A percentile compares a stretch with the other conserved stretches of the same genome.
phyloP scores from a whole-genome alignment of 2,797 vertebrate genomes.

The Hypotaenidia okinawae region DNA sequence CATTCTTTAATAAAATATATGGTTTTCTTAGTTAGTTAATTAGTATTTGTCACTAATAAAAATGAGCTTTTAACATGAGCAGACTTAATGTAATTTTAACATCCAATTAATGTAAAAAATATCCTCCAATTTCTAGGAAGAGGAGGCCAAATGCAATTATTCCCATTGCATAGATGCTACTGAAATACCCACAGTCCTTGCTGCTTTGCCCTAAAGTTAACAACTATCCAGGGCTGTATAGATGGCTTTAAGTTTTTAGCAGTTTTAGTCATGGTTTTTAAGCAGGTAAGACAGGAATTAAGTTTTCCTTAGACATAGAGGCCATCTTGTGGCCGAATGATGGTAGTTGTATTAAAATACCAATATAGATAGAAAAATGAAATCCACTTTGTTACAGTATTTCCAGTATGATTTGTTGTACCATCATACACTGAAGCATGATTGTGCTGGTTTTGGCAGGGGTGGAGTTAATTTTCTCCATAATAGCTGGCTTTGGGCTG shows the following conservation, averaged over 20 bases:
- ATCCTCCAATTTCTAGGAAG: not conserved
- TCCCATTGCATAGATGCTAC: not conserved
- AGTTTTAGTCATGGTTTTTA: not conserved
- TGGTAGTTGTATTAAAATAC: not conserved
- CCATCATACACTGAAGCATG: not conserved
- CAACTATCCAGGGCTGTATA: not conserved
- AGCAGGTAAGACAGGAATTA: not conserved
- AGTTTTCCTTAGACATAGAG: not conserved
- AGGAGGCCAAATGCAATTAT: not conserved
- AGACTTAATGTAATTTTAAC: not conserved
- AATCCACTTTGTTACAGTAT: not conserved
- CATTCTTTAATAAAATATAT: not conserved
- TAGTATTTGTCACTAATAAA: not conserved
- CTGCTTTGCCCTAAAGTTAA: not conserved
- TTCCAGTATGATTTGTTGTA: not conserved
- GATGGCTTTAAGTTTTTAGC: not conserved
- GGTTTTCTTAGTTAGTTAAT: not conserved
- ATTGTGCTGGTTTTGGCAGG: too few relatives aligned
- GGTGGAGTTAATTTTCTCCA: too few relatives aligned
- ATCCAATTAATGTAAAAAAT: not conserved
- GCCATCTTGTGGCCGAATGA: conserved; percentile 71
- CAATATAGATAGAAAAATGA: not conserved
- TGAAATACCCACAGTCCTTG: not conserved
- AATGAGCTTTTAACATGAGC: not conserved
- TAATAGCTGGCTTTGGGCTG: too few relatives aligned